Conservation (phyloP, 2,113 vertebrate genomes). For the Accipiter virgatus region DNA sequence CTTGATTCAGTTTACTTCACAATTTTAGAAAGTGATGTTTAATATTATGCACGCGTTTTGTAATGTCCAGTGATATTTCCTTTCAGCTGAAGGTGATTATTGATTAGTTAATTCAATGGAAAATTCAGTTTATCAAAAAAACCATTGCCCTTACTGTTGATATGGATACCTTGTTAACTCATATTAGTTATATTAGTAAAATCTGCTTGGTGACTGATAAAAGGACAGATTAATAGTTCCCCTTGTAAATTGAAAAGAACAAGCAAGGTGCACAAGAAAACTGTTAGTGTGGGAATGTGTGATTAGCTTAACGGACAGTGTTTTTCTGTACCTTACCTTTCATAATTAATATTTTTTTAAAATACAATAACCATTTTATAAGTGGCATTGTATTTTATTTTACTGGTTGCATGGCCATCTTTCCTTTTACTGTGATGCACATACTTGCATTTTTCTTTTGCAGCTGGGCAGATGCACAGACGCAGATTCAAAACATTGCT, state of each 20-base stretch:
- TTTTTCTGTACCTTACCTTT: not conserved
- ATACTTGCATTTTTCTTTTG: not conserved
- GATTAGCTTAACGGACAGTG: not conserved
- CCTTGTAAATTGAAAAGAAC: not conserved
- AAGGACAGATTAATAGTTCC: not conserved
- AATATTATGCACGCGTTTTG: not conserved
- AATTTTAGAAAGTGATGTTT: not conserved
- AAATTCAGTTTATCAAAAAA: not conserved
- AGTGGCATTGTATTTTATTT: not conserved
- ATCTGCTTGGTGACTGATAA: not conserved
- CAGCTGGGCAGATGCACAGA: constrained; percentile 97
- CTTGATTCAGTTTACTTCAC: not conserved
- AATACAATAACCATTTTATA: not conserved
- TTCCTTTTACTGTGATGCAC: not conserved
- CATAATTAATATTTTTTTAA: not conserved
- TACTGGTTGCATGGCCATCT: not conserved
- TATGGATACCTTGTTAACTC: not conserved
- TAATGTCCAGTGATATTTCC: not conserved
- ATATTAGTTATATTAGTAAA: not conserved
- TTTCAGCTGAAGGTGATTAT: not conserved
- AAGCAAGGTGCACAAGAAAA: not conserved
- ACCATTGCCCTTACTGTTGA: not conserved
- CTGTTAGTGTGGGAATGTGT: not conserved
- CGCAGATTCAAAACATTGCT: constrained; percentile 94
- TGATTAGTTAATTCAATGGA: not conserved